These are phyloP conservation scores for Bombus impatiens DNA, from an alignment of 1,140 invertebrate species.

Conservation along the genomic window DNA sequence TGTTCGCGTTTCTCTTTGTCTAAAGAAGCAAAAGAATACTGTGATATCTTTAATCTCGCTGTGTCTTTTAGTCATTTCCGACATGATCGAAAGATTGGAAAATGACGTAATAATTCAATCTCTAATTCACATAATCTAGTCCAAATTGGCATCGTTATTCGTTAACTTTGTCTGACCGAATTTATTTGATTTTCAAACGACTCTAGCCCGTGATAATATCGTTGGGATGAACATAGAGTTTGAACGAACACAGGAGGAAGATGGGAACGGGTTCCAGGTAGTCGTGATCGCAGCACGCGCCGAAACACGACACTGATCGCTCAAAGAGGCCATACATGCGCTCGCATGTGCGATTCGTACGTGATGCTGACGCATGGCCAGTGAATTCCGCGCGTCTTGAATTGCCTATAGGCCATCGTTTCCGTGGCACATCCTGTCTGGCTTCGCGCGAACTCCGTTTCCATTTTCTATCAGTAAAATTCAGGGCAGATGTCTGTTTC, in stretches of 20 bases:
- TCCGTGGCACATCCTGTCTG: conserved; percentile 49
- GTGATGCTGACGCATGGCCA: conserved; percentile 27
- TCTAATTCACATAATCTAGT: background rate
- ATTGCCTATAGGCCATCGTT: conserved; percentile 36
- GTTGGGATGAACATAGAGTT: background rate
- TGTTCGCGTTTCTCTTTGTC: background rate
- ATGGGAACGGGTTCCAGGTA: conserved; percentile 71
- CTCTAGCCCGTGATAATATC: background rate
- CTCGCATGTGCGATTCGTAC: conserved; percentile 50
- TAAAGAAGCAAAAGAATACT: background rate
- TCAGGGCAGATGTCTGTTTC: background rate
- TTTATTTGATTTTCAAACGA: background rate
- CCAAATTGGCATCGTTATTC: background rate
- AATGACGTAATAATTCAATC: background rate
- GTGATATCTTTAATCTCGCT: background rate
- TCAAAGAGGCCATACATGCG: conserved; percentile 73
- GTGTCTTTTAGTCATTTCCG: background rate
- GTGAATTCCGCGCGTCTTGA: conserved; percentile 57
- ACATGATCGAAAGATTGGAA: background rate
- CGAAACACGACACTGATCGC: conserved; percentile 76
- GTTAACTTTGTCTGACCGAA: background rate
- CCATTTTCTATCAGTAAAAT: background rate
- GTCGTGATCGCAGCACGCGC: conserved; percentile 76
- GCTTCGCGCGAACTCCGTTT: conserved; percentile 30
- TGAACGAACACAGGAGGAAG: background rate